Percentiles rank a stretch among this genome's conserved stretches.
These are phyloP conservation scores for Andricus grossulariae DNA, from an alignment of 1,140 invertebrate species.

Conservation along the genomic window DNA sequence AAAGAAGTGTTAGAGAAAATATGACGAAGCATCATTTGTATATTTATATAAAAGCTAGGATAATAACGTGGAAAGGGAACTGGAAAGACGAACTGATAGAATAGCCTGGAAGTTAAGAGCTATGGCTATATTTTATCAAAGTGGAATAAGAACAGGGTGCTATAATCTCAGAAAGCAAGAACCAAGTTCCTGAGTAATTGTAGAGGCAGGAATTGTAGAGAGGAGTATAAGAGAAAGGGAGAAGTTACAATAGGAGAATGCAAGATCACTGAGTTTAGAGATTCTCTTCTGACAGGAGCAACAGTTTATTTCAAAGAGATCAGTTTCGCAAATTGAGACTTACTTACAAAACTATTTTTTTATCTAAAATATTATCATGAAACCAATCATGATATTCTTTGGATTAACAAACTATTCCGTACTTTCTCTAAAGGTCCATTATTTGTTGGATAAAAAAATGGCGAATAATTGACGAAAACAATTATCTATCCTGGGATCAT, in stretches of 20 bases:
- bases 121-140: slow-evolving; percentile 61
- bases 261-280: slow-evolving; percentile 39
- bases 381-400: too few relatives aligned
- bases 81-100: slow-evolving; percentile 42
- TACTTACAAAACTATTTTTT: too few relatives aligned
- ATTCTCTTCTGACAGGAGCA: slow-evolving; percentile 3
- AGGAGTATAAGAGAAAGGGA: slow-evolving; percentile 39
- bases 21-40: too few relatives aligned
- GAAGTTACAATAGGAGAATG: slow-evolving; percentile 32
- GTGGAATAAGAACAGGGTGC: slow-evolving; percentile 60
- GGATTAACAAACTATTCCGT: too few relatives aligned
- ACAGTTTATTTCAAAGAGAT: background rate
- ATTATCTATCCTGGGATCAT: too few relatives aligned
- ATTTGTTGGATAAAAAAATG: too few relatives aligned
- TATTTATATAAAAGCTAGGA: background rate
- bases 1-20: too few relatives aligned
- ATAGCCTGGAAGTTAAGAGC: slow-evolving; percentile 48
- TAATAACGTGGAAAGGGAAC: slow-evolving; percentile 26
- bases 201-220: slow-evolving; percentile 38
- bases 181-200: slow-evolving; percentile 64
- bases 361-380: too few relatives aligned
- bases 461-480: too few relatives aligned
- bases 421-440: too few relatives aligned
- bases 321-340: too few relatives aligned
- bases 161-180: slow-evolving; percentile 57